Conservation (phyloP, 1,140 invertebrate species). For the Panagrolaimus sp. region DNA sequence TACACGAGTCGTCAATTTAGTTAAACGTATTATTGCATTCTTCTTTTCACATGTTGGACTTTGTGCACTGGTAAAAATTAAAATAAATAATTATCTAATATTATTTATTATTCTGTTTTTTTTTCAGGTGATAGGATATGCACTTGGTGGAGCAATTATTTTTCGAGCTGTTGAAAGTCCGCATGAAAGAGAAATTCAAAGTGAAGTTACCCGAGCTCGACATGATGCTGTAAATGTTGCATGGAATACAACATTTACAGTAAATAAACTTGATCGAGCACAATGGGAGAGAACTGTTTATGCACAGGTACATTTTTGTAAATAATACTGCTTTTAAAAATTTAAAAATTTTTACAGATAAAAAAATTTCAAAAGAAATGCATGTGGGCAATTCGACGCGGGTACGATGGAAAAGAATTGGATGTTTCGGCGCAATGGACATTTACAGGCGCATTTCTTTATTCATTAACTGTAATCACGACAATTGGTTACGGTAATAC, state of each 20-base stretch:
- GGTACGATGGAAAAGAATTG: conserved; percentile 77
- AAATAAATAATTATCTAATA: conserved; percentile 7
- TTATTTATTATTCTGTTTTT: not conserved
- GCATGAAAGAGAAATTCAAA: conserved; percentile 66
- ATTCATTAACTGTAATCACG: conserved; percentile 76
- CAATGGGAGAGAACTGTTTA: conserved; percentile 73
- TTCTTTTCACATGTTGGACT: conserved; percentile 77
- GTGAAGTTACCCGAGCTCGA: conserved; percentile 56
- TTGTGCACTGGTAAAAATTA: conserved; percentile 69
- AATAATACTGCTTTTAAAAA: conserved; percentile 62
- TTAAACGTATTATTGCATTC: conserved; percentile 64
- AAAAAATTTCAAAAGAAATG: conserved; percentile 79
- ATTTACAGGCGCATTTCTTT: conserved; percentile 81
- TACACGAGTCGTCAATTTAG: conserved; percentile 58
- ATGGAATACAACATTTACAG: conserved; percentile 85
- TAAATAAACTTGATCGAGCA: conserved; percentile 86
- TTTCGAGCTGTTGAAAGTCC: conserved; percentile 70
- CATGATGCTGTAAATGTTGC: conserved; percentile 64
- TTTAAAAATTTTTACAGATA: conserved; percentile 72
- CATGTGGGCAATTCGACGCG: conserved; percentile 70
- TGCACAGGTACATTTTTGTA: conserved; percentile 40
- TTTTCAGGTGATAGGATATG: conserved; percentile 73
- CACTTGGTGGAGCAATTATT: conserved; percentile 83
- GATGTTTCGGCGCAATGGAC: conserved; percentile 65
- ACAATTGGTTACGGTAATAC: conserved; percentile 86